A percentile compares a stretch with the other conserved stretches of the same genome.
Conservation (phyloP, 2,888 invertebrate genomes). For the Eilema griseolum region DNA sequence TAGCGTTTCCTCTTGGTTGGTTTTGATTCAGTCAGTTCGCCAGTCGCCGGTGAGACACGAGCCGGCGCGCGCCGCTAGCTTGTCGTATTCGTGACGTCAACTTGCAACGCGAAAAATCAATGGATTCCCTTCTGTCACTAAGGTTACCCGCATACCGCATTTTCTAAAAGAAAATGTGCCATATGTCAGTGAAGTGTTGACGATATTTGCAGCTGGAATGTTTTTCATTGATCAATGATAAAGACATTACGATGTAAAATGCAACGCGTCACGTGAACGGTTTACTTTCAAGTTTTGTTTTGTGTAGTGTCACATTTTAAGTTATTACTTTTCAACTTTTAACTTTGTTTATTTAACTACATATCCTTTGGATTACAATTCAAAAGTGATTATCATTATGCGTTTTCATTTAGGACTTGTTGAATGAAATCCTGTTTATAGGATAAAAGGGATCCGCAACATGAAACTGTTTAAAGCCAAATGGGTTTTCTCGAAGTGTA, state of each 20-base stretch:
- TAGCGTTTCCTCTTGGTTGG: slow-evolving; percentile 75
- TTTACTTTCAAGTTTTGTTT: slow-evolving; percentile 77
- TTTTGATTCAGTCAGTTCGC: slow-evolving; percentile 55
- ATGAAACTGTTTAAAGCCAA: slow-evolving; percentile 19
- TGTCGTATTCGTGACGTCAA: slow-evolving; percentile 80
- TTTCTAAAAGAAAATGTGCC: slow-evolving; percentile 81
- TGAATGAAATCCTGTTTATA: slow-evolving; percentile 22
- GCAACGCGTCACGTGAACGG: slow-evolving; percentile 76
- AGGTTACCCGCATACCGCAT: slow-evolving; percentile 86
- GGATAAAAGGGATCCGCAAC: slow-evolving; percentile 20
- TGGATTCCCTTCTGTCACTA: slow-evolving; percentile 75
- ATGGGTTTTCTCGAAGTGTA: slow-evolving; percentile 14
- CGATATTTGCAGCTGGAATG: slow-evolving; percentile 54
- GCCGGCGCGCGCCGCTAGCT: slow-evolving; percentile 81
- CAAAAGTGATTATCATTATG: slow-evolving; percentile 17
- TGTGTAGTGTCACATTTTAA: slow-evolving; percentile 81
- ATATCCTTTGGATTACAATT: slow-evolving; percentile 24
- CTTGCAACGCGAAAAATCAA: slow-evolving; percentile 84
- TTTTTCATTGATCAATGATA: slow-evolving; percentile 58
- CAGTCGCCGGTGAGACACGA: slow-evolving; percentile 82
- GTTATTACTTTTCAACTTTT: slow-evolving; percentile 51
- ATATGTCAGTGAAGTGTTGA: slow-evolving; percentile 82
- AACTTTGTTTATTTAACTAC: slow-evolving; percentile 26
- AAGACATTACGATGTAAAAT: slow-evolving; percentile 61
- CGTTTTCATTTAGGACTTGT: slow-evolving; percentile 3